A percentile compares a stretch with the other conserved stretches of the same genome.
Evolutionary conservation across 2,797 vertebrate species (phyloP).

Genomic region (Platyrinchus mystaceus): DNA sequence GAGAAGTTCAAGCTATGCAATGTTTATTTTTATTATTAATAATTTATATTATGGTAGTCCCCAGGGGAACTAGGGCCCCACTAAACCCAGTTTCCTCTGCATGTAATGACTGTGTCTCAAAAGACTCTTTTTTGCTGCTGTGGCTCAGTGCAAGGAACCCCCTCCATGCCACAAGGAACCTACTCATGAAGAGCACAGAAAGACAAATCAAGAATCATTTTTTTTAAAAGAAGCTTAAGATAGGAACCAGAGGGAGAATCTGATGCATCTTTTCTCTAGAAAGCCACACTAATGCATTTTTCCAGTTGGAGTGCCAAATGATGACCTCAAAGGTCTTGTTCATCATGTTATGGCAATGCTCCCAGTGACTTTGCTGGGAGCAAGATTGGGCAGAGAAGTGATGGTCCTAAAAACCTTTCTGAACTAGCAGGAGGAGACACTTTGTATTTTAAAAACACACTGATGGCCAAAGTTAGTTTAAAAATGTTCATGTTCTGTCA

Average conservation of each 20-base stretch:
- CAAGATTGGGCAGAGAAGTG: not conserved
- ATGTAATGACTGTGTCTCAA: not conserved
- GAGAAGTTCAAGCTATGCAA: constrained; percentile 47
- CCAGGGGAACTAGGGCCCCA: constrained; percentile 20
- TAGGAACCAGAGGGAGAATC: not conserved
- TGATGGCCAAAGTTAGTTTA: not conserved
- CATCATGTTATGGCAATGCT: not conserved
- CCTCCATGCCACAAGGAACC: not conserved
- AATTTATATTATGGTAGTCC: constrained; percentile 52
- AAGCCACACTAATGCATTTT: not conserved
- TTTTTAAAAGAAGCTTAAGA: not conserved
- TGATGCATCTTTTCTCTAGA: not conserved
- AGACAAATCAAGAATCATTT: not conserved
- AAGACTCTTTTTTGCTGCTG: not conserved
- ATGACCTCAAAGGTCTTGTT: not conserved
- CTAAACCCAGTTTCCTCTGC: constrained; percentile 18
- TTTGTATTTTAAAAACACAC: not conserved
- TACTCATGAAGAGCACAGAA: not conserved
- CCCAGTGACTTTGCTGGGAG: not conserved
- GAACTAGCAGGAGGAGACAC: not conserved
- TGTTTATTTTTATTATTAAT: constrained; percentile 70
- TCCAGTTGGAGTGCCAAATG: not conserved
- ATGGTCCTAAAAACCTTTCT: not conserved
- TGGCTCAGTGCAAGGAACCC: not conserved
- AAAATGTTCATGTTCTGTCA: not conserved